Evolutionary conservation across 2,113 vertebrate genomes (phyloP), one percentile per base, ranked within the genome.

Genomic region (Calyptomena viridis): DNA sequence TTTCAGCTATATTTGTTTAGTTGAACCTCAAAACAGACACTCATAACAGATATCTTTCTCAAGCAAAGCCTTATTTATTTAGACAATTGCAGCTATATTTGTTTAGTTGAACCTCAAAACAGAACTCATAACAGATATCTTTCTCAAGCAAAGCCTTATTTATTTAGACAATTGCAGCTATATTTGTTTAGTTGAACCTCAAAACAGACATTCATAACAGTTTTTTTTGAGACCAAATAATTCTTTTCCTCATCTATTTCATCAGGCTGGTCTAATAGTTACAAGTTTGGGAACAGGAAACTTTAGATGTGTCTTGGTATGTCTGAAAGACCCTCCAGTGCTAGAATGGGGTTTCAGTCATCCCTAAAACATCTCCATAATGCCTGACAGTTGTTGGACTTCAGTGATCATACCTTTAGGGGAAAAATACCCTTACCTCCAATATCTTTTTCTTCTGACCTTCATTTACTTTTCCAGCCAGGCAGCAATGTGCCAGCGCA

Each of bases 381-480:
- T 8, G 12, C 33, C n/a, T 33, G 68, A 60, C 23, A 62, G 23
- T 49, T 53, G 44, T 37, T 78, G 55, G 53, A 76, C 5, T 4
- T 53, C 28, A 6, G 31, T n/a, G 4, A 59, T 73, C 33, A 40
- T 16, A 23, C n/a, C 86, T 82, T 72, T 33, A 80, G 30, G 15
- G n/a, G 37, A 80, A 86, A 88, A 55, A 59, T 28, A 37, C 17
- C 62, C 96, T 98, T 98, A 99, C 99, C 99, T 99, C 99, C 93
- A 99, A 90, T 96, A 99, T 99, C 96, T 99, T 99, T 96, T 99
- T 99, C 98, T 99, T 99, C 96, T 99, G 99, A 73, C 98, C 99
- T 98, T 99, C 99, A 63, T 99, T 99, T 86, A 99, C 99, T 97
- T 99, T 99, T 74, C 99, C 99, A 93, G 99, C 99, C 96, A 99